Percentiles rank a stretch among this genome's conserved stretches.
phyloP scores from a whole-genome alignment of 2,888 invertebrate species.

The Boloria euphrosyne region DNA sequence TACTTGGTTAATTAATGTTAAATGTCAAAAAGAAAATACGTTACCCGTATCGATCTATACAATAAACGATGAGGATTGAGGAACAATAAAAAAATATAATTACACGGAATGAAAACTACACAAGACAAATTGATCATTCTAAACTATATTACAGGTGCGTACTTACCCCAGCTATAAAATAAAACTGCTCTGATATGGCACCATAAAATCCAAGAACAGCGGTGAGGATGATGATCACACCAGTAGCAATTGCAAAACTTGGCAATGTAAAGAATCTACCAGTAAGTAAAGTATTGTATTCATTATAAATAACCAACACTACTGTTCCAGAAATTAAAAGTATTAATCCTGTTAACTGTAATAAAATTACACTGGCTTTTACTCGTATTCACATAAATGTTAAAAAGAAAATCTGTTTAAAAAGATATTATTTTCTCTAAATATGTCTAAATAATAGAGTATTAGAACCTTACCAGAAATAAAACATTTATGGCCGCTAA shows the following conservation, averaged over 20 bases:
- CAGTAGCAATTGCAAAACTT: constrained; percentile 85
- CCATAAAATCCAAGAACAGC: constrained; percentile 93
- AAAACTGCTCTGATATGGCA: constrained; percentile 91
- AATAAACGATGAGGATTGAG: too few species aligned
- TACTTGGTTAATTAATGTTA: too few species aligned
- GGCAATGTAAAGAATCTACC: constrained; percentile 86
- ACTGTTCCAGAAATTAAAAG: constrained; percentile 87
- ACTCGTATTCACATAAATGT: too few species aligned
- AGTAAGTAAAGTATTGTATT: constrained; percentile 84
- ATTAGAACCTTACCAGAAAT: constrained; percentile 85
- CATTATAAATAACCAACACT: constrained; percentile 80
- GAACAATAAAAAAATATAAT: too few species aligned
- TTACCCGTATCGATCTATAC: too few species aligned
- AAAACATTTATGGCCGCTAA: constrained; percentile 87
- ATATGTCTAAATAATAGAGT: too few species aligned
- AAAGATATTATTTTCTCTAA: too few species aligned
- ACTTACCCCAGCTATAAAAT: constrained; percentile 88
- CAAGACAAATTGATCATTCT: too few species aligned
- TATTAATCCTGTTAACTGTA: constrained; percentile 89
- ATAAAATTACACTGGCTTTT: constrained; percentile 29
- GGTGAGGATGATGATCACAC: constrained; percentile 86
- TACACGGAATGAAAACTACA: too few species aligned
- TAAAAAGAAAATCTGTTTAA: too few species aligned
- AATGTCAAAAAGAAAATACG: too few species aligned
- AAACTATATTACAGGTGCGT: too few species aligned